These are phyloP conservation scores for Oegoconia quadripuncta DNA, from an alignment of 2,888 invertebrate species.

Conservation along the genomic window DNA sequence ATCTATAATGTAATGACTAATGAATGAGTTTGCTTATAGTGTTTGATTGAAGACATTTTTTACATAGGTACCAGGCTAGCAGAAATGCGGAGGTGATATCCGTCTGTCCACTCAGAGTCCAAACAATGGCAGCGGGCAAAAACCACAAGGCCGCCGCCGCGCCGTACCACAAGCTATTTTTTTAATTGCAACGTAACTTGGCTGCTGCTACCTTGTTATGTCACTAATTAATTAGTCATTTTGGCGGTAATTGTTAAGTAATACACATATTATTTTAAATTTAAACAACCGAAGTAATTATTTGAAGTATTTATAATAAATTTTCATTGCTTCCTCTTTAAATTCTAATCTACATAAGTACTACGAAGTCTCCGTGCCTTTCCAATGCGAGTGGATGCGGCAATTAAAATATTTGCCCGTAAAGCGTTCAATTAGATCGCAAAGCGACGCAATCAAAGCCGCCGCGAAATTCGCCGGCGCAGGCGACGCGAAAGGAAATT, in stretches of 20 bases:
- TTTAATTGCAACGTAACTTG: neutral
- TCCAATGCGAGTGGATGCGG: too few relatives aligned
- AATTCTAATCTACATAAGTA: too few relatives aligned
- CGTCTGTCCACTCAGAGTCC: neutral
- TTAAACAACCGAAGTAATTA: too few relatives aligned
- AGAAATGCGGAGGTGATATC: neutral
- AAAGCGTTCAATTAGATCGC: neutral
- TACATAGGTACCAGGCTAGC: neutral
- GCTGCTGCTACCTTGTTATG: conserved; percentile 15
- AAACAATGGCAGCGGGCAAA: conserved; percentile 15
- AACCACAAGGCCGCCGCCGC: conserved; percentile 18
- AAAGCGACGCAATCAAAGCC: neutral
- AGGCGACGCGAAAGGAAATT: conserved; percentile 6
- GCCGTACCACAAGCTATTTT: conserved; percentile 11
- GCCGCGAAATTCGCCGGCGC: too few relatives aligned
- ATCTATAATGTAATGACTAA: too few relatives aligned
- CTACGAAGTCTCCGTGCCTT: too few relatives aligned
- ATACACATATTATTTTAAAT: neutral
- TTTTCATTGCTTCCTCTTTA: too few relatives aligned
- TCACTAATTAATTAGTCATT: conserved; percentile 19
- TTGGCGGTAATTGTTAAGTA: conserved; percentile 1
- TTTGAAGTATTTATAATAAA: too few relatives aligned
- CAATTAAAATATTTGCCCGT: conserved; percentile 9
- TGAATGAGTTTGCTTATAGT: too few relatives aligned
- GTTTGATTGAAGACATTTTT: neutral